phyloP scores from a whole-genome alignment of 2,888 invertebrate species.

The Crepidodera aurea region DNA sequence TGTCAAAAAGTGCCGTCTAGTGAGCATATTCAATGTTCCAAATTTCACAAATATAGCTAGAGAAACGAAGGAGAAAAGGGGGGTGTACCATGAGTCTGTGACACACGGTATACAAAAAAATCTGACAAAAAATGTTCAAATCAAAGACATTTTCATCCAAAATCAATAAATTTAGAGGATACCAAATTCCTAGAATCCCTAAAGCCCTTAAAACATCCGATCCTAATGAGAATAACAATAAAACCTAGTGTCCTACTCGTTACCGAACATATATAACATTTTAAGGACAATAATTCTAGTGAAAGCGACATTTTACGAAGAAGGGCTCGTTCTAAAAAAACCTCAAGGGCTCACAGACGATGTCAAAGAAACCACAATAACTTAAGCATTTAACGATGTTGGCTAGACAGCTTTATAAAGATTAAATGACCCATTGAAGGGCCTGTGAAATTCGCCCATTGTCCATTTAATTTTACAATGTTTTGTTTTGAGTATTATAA shows the following conservation, averaged over 20 bases:
- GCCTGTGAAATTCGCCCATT: conserved; percentile 37
- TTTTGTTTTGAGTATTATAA: conserved; percentile 20
- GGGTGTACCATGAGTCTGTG: too few relatives aligned
- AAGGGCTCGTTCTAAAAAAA: conserved; percentile 51
- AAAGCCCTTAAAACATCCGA: conserved; percentile 21
- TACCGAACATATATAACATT: conserved; percentile 48
- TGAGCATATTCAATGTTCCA: too few relatives aligned
- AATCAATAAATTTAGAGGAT: conserved; percentile 27
- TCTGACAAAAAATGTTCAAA: too few relatives aligned
- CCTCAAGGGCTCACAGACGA: conserved; percentile 54
- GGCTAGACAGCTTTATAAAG: conserved; percentile 47
- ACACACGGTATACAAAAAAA: too few relatives aligned
- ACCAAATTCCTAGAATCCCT: conserved; percentile 25
- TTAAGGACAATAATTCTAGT: conserved; percentile 52
- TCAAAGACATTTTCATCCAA: conserved; percentile 3
- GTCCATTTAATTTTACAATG: conserved; percentile 17
- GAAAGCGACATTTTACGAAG: conserved; percentile 42
- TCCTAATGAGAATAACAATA: conserved; percentile 29
- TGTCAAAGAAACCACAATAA: conserved; percentile 60
- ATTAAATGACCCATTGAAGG: conserved; percentile 34
- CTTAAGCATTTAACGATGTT: conserved; percentile 54
- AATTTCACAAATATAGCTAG: too few relatives aligned
- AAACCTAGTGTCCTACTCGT: conserved; percentile 29
- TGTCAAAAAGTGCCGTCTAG: too few relatives aligned
- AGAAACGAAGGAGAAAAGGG: too few relatives aligned